These are phyloP conservation scores for Trichopoda pennipes DNA, from an alignment of 2,888 invertebrate species.

Conservation along the genomic window DNA sequence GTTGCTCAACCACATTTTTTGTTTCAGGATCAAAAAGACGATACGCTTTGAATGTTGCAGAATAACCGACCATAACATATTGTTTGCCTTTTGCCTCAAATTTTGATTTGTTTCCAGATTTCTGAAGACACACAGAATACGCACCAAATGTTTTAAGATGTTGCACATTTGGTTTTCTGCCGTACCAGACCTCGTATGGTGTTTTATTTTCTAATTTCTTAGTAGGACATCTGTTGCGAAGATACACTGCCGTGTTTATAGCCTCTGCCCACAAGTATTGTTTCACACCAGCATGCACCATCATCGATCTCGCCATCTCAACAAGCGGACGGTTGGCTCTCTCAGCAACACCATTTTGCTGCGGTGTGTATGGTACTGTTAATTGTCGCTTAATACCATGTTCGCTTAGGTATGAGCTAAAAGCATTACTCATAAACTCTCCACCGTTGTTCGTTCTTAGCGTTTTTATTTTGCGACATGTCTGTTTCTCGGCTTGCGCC, in stretches of 20 bases:
- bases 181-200: background rate
- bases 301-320: constrained; percentile 37
- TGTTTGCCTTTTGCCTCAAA: too few species aligned
- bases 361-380: constrained; percentile 30
- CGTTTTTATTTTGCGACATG: constrained; percentile 44
- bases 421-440: constrained; percentile 31
- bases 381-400: constrained; percentile 32
- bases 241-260: constrained; percentile 20
- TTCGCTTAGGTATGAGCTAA: constrained; percentile 25
- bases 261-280: constrained; percentile 38
- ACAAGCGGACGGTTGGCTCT: constrained; percentile 30
- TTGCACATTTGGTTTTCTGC: too few species aligned
- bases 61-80: too few species aligned
- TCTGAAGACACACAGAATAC: too few species aligned
- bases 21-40: too few species aligned
- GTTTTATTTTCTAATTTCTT: background rate
- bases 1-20: background rate
- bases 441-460: constrained; percentile 43
- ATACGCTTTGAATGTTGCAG: too few species aligned
- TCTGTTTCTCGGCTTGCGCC: constrained; percentile 18
- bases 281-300: constrained; percentile 29
- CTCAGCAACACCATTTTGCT: constrained; percentile 36
- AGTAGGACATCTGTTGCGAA: constrained; percentile 14
- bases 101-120: too few species aligned
- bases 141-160: too few species aligned